These are phyloP conservation scores for Lophius piscatorius DNA, from an alignment of 2,113 vertebrate genomes.

Conservation along the genomic window DNA sequence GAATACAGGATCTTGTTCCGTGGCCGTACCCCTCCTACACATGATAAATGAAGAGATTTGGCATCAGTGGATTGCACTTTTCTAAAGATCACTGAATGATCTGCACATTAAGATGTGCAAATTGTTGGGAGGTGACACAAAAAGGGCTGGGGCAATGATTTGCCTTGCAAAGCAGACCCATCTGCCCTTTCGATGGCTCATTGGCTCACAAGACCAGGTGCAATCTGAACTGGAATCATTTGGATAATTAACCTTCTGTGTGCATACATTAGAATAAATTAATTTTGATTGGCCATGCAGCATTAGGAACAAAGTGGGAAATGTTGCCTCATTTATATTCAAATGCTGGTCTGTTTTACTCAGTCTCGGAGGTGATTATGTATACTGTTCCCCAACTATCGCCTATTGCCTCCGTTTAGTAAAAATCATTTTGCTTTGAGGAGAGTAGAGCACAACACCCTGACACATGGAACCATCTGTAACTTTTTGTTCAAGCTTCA, in stretches of 20 bases:
- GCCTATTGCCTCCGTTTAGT: slow-evolving; percentile 71
- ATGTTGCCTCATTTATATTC: slow-evolving; percentile 74
- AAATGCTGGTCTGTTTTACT: slow-evolving; percentile 72
- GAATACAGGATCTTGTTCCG: not conserved
- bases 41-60: slow-evolving; percentile 49
- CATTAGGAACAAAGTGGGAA: slow-evolving; percentile 78
- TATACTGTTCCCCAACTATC: slow-evolving; percentile 67
- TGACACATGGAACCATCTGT: not conserved
- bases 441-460: slow-evolving; percentile 4
- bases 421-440: slow-evolving; percentile 60
- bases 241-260: slow-evolving; percentile 87
- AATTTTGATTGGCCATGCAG: slow-evolving; percentile 81
- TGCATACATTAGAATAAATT: slow-evolving; percentile 87
- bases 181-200: slow-evolving; percentile 83
- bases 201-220: slow-evolving; percentile 79
- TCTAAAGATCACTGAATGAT: slow-evolving; percentile 40
- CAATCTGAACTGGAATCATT: slow-evolving; percentile 82
- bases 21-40: slow-evolving; percentile 4
- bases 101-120: slow-evolving; percentile 61
- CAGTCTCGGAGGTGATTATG: slow-evolving; percentile 77
- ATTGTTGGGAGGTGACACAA: slow-evolving; percentile 53
- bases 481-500: slow-evolving; percentile 30
- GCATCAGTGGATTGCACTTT: slow-evolving; percentile 46
- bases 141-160: slow-evolving; percentile 53
- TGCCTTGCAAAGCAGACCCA: slow-evolving; percentile 80